These are phyloP conservation scores for Drosophila auraria DNA, from an alignment of 1,140 invertebrate species.

Conservation along the genomic window DNA sequence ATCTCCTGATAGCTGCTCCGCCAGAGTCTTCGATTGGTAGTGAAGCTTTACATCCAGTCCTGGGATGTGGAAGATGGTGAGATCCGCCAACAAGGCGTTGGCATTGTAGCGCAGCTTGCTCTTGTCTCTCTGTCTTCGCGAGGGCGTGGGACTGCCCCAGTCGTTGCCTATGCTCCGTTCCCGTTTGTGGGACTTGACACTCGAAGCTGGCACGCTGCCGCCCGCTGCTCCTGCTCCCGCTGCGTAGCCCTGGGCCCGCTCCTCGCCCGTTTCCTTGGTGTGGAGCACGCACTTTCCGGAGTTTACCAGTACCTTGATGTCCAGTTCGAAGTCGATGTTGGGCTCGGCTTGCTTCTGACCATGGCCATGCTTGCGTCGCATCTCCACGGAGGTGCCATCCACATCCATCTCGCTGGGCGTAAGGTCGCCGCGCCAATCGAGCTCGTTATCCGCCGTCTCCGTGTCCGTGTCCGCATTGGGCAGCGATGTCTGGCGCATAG, in stretches of 20 bases:
- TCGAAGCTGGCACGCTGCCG: slow-evolving; percentile 83
- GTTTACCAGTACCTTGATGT: slow-evolving; percentile 98
- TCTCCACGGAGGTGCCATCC: slow-evolving; percentile 88
- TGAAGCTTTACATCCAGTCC: slow-evolving; percentile 97
- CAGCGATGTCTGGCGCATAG: slow-evolving; percentile 88
- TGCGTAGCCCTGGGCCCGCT: slow-evolving; percentile 86
- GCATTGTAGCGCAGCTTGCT: slow-evolving; percentile 85
- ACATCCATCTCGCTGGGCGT: slow-evolving; percentile 86
- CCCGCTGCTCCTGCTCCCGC: slow-evolving; percentile 42
- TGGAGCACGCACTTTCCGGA: slow-evolving; percentile 98
- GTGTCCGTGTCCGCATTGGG: slow-evolving; percentile 90
- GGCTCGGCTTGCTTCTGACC: slow-evolving; percentile 90
- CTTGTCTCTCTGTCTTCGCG: slow-evolving; percentile 86
- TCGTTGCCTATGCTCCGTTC: slow-evolving; percentile 83
- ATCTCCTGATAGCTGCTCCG: slow-evolving; percentile 85
- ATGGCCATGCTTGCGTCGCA: slow-evolving; percentile 87
- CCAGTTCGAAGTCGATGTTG: slow-evolving; percentile 97
- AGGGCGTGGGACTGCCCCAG: slow-evolving; percentile 86
- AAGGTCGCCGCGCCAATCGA: slow-evolving; percentile 86
- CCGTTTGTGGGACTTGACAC: slow-evolving; percentile 77
- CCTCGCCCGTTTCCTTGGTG: slow-evolving; percentile 94
- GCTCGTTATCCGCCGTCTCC: slow-evolving; percentile 87
- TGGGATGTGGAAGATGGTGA: slow-evolving; percentile 97
- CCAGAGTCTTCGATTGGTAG: slow-evolving; percentile 93
- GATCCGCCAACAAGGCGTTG: slow-evolving; percentile 89